phyloP scores from a whole-genome alignment of 2,113 vertebrate species.

The Camelus dromedarius region DNA sequence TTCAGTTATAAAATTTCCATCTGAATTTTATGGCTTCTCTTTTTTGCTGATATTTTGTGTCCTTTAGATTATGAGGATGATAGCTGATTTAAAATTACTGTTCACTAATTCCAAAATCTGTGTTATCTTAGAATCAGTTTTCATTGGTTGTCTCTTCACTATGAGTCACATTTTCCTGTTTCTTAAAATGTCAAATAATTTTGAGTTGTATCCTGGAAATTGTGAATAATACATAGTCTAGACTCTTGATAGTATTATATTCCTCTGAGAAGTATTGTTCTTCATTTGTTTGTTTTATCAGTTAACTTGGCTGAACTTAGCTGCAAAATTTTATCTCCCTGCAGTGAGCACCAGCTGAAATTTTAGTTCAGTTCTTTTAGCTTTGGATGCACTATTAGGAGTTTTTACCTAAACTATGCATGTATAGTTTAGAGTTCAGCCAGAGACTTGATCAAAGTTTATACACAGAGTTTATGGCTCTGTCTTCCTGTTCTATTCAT shows the following conservation, averaged over 20 bases:
- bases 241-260: neutral
- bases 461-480: neutral
- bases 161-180: neutral
- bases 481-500: neutral
- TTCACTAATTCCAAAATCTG: neutral
- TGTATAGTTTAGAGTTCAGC: neutral
- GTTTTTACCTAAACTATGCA: neutral
- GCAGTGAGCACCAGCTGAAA: neutral
- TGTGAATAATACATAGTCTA: neutral
- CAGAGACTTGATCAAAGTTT: neutral
- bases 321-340: neutral
- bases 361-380: neutral
- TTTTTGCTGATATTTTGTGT: neutral
- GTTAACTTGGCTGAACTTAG: neutral
- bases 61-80: neutral
- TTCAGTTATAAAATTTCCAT: neutral
- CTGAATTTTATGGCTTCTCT: neutral
- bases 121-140: neutral
- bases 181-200: conserved; percentile 4
- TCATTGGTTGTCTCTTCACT: neutral
- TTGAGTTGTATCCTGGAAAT: neutral
- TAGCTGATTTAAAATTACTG: neutral
- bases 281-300: neutral
- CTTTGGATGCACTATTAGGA: neutral
- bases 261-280: neutral